Evolutionary conservation across 2,888 invertebrate genomes (phyloP).

Genomic region (Euplexia lucipara): DNA sequence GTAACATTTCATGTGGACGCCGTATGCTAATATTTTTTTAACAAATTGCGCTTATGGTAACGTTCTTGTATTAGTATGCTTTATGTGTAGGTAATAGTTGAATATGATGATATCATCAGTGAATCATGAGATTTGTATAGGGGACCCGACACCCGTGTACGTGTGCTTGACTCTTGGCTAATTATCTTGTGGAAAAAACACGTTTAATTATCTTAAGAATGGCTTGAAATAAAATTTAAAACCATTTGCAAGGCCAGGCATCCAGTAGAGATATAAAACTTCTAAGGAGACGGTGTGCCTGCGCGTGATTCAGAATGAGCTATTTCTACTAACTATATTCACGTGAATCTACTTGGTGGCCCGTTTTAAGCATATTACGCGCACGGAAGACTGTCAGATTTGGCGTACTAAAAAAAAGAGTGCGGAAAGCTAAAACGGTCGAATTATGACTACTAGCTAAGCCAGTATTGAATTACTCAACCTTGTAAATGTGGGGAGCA

Average conservation of each 20-base stretch:
- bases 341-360: too few relatives aligned
- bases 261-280: neutral
- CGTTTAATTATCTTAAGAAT: conserved; percentile 4
- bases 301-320: conserved; percentile 1
- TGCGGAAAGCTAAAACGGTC: too few relatives aligned
- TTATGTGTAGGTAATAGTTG: conserved; percentile 59
- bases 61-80: conserved; percentile 62
- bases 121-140: conserved; percentile 75
- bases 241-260: neutral
- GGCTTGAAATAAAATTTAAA: neutral
- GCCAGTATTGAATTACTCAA: neutral
- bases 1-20: conserved; percentile 26
- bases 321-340: conserved; percentile 1
- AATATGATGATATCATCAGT: conserved; percentile 79
- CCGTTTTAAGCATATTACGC: too few relatives aligned
- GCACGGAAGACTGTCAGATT: too few relatives aligned
- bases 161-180: conserved; percentile 36
- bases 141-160: conserved; percentile 18
- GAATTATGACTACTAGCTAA: too few relatives aligned
- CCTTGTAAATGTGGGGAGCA: conserved; percentile 29
- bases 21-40: conserved; percentile 43
- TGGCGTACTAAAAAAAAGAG: too few relatives aligned
- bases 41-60: conserved; percentile 39
- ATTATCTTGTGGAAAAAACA: conserved; percentile 48
- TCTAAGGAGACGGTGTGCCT: neutral